Evolutionary conservation across 2,888 invertebrate species (phyloP), one percentile per base, ranked within the genome.

Genomic region (Dicyrtomina minuta): DNA sequence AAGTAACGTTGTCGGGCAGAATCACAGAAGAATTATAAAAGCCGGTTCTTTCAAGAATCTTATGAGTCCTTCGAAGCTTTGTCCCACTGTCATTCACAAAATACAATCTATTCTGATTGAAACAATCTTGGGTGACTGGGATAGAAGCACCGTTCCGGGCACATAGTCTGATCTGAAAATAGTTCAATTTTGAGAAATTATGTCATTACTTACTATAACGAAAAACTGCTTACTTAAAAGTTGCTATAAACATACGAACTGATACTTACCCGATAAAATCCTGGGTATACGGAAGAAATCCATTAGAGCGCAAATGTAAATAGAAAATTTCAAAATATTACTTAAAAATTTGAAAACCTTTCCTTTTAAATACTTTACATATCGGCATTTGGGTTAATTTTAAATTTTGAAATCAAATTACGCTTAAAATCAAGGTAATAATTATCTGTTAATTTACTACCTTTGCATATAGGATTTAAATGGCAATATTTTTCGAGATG

Each of bases 131-230:
- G 0, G 88, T 88, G 5, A 91, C 91, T 82, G 90, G 90, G 75
- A 87, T 87, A 0, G 84, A 84, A 0, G 90, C 89, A 81, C 93
- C 91, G 80, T 93, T 92, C 79, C 92, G 91, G 0, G 93, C 93
- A 75, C 94, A 95, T 0, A 94, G 83, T 79, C 88, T 88, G 82
- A 94, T 86, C 80, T 92, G 91, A 80, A 94, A 94, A 51, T 27
- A 27, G 2, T 12, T 12, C 12, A 33, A 33, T 33, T 33, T 13
- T 17, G 17, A 15, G 46, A n/a, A 46, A 46, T 46, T 46, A 6
- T 17, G 15, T n/a, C 5, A 15, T 3, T 46, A n/a, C 46, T 46
- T 46, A 41, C 43, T 41, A 41, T 41, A 13, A 12, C 43, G 43
- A 12, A 41, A 41, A 41, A 41, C 13, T 41, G 8, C 13, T 13